Conservation (phyloP, 1,140 invertebrate genomes). For the Brachionus paranguensis region DNA sequence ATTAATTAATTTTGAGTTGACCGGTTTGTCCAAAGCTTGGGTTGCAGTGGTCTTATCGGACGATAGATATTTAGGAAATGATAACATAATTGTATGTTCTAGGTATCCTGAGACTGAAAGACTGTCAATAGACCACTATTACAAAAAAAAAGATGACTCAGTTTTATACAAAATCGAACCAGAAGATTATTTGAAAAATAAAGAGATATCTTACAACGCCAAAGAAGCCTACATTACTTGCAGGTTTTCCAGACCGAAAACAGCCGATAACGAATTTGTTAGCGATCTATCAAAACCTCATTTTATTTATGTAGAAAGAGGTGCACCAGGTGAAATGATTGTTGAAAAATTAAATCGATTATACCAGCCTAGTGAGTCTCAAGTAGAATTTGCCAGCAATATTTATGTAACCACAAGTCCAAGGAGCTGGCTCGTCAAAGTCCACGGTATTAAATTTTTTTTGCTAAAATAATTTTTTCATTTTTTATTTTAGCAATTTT, state of each 20-base stretch:
- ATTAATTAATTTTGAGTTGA: constrained; percentile 26
- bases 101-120: constrained; percentile 2
- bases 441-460: constrained; percentile 1
- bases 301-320: constrained; percentile 36
- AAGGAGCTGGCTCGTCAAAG: constrained; percentile 38
- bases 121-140: constrained; percentile 23
- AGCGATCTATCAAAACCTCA: constrained; percentile 21
- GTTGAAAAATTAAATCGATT: constrained; percentile 28
- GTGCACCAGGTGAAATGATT: constrained; percentile 32
- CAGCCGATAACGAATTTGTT: background rate
- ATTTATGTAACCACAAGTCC: constrained; percentile 10
- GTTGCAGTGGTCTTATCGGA: constrained; percentile 17
- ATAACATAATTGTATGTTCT: constrained; percentile 32
- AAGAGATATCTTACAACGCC: background rate
- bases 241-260: constrained; percentile 22
- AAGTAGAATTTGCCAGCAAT: constrained; percentile 28
- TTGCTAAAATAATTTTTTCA: background rate
- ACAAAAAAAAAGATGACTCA: constrained; percentile 22
- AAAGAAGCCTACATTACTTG: background rate
- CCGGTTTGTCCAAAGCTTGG: constrained; percentile 18
- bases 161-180: constrained; percentile 19
- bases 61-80: constrained; percentile 36
- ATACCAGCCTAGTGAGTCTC: constrained; percentile 18
- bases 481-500: constrained; percentile 28
- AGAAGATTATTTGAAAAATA: constrained; percentile 33